Conservation (phyloP, 2,113 vertebrate species). For the Clarias macrocephalus region DNA sequence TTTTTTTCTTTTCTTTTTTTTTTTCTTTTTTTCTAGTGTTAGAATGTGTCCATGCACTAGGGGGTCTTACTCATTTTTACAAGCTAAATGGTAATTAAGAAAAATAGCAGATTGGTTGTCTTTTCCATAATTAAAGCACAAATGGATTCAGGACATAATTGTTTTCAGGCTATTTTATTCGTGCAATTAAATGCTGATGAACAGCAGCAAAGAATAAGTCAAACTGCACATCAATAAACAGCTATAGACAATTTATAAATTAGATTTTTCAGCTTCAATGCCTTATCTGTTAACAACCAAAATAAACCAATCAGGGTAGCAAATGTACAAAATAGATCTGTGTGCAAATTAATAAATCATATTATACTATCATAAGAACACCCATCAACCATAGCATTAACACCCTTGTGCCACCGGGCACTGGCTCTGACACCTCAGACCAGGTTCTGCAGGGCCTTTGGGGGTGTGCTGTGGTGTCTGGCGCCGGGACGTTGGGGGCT, state of each 20-base stretch:
- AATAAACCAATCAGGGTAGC: background rate
- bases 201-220: background rate
- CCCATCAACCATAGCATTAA: too few species aligned
- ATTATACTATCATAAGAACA: background rate
- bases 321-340: background rate
- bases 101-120: background rate
- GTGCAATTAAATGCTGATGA: background rate
- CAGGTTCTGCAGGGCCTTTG: too few species aligned
- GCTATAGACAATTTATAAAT: background rate
- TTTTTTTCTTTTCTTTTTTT: too few species aligned
- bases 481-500: too few species aligned
- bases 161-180: background rate
- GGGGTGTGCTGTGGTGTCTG: too few species aligned
- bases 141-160: background rate
- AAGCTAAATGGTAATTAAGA: background rate
- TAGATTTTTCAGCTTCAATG: background rate
- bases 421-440: too few species aligned
- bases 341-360: background rate
- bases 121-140: background rate
- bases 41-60: slow-evolving; percentile 14
- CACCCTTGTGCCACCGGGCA: too few species aligned
- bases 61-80: background rate
- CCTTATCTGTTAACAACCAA: background rate
- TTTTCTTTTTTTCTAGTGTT: slow-evolving; percentile 17
- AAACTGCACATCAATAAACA: background rate